phyloP scores from a whole-genome alignment of 2,888 invertebrate genomes.

The Epinotia demarniana region DNA sequence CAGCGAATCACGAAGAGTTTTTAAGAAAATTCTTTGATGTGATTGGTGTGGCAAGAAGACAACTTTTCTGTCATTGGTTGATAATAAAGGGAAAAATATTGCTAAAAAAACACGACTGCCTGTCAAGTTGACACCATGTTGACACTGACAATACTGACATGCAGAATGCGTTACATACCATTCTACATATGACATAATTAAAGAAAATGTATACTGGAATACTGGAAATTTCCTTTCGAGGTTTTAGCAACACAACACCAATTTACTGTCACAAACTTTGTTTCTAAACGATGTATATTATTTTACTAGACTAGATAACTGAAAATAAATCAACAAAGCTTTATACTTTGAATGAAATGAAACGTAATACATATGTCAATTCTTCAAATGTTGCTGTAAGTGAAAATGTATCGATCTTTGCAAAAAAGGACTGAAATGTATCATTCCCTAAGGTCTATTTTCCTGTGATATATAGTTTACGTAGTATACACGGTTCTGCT shows the following conservation, averaged over 20 bases:
- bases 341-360: not conserved
- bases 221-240: not conserved
- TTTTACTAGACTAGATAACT: not conserved
- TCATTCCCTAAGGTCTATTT: not conserved
- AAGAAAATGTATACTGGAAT: not conserved
- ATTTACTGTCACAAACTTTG: not conserved
- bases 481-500: not conserved
- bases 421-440: too few relatives aligned
- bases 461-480: too few relatives aligned
- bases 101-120: constrained; percentile 11
- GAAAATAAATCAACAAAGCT: not conserved
- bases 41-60: not conserved
- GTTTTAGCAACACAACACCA: not conserved
- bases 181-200: constrained; percentile 4
- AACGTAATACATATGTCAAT: constrained; percentile 9
- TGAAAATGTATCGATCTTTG: not conserved
- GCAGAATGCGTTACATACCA: not conserved
- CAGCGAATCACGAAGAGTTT: not conserved
- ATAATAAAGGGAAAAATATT: not conserved
- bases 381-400: constrained; percentile 3
- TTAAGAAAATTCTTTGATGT: not conserved
- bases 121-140: constrained; percentile 27
- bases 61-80: constrained; percentile 11
- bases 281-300: not conserved
- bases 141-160: not conserved